Base-by-base conservation (phyloP, 2,888 invertebrate species). In the Rhopalosiphum nymphaeae region DNA sequence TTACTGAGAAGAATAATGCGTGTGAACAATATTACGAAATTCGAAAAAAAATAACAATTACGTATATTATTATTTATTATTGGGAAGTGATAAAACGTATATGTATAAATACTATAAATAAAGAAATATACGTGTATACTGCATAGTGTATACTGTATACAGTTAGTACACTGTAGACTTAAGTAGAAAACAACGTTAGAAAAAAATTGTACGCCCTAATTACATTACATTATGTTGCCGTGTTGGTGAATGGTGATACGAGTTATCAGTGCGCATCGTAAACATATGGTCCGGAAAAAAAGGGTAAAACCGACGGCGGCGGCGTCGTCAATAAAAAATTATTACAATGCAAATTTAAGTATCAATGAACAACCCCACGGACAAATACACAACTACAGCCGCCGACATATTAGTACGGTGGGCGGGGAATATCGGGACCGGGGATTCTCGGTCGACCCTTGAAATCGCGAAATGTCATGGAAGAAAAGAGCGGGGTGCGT, bases 181-280 rank as follows among this genome's bases (percentile, higher is more conserved):
- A 78, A 61, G 3, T 78, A 78, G 3, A 78, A 78, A 78, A 36
- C 36, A 36, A 78, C 78, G 78, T 78, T 78, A 21, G 53, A 7
- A 56, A 88, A 49, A 92, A 93, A 56, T 89, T 89, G 29, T 93
- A 93, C 88, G 92, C 92, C 92, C 92, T 93, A 93, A 93, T 93
- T 93, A 93, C 88, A 93, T 93, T 93, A 93, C 10, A 78, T 78
- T 78, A 78, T 67, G 36, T 78, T 78, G 53, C 53, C 53, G 21
- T 78, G 36, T 78, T 78, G 78, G 36, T 67, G 67, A 67, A 67
- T 29, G 11, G 49, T 87, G 92, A 92, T 92, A 92, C 21, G 21
- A 21, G 87, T 92, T 92, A 92, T 92, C 92, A 90, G 26, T 90
- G 46, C 16, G 5, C 46, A 36, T 25, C 46, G 25, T 11, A 92